Conservation (phyloP, 1,140 invertebrate genomes). For the Chionoecetes opilio region DNA sequence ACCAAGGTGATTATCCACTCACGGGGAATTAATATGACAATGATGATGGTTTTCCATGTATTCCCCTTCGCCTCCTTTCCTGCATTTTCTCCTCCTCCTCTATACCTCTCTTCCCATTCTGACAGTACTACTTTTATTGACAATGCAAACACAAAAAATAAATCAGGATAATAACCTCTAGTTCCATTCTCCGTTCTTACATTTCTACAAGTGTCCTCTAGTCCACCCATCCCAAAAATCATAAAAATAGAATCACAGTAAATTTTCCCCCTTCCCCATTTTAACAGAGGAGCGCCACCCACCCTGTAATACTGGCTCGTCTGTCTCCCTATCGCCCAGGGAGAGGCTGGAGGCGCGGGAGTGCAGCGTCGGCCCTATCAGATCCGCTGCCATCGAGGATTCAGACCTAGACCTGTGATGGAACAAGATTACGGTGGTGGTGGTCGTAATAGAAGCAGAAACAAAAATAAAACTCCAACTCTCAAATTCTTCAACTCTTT, state of each 20-base stretch:
- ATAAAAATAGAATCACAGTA: background rate
- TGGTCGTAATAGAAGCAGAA: too few species aligned
- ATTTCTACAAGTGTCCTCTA: too few species aligned
- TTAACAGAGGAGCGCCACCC: background rate
- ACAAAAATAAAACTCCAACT: too few species aligned
- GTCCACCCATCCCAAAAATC: too few species aligned
- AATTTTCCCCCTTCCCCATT: background rate
- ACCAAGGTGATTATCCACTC: background rate
- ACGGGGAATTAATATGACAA: too few species aligned
- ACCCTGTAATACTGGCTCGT: constrained; percentile 64
- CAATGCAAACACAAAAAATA: too few species aligned
- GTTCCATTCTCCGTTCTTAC: too few species aligned
- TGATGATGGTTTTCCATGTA: too few species aligned
- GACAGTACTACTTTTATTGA: too few species aligned
- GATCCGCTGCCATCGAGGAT: constrained; percentile 62
- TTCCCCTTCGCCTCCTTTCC: too few species aligned
- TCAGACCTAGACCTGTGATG: constrained; percentile 61
- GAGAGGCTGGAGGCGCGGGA: constrained; percentile 73
- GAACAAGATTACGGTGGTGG: background rate
- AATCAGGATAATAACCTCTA: too few species aligned
- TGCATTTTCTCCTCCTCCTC: background rate
- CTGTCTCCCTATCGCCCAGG: constrained; percentile 63
- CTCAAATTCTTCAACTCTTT: too few species aligned
- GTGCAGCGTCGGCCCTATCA: constrained; percentile 54
- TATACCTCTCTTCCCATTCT: background rate